Evolutionary conservation across 2,888 invertebrate genomes (phyloP).

Genomic region (Andrena dorsata): DNA sequence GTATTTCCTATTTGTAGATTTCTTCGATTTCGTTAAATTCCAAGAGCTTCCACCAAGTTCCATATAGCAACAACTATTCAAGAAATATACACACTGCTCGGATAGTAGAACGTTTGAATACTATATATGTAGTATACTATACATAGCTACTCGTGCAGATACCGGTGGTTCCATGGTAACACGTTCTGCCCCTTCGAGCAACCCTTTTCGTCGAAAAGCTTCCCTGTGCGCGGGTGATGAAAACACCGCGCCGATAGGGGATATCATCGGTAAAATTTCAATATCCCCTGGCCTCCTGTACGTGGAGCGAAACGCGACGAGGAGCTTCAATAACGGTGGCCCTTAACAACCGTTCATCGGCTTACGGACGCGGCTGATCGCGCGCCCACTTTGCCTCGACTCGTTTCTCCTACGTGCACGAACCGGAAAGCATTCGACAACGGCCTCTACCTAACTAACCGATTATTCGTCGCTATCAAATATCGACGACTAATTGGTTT

Average conservation of each 20-base stretch:
- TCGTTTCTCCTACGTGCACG: background rate
- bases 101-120: too few species aligned
- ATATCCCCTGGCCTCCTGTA: background rate
- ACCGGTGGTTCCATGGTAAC: background rate
- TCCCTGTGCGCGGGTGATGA: background rate
- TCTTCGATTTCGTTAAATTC: too few species aligned
- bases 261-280: slow-evolving; percentile 5
- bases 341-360: slow-evolving; percentile 18
- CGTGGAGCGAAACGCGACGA: slow-evolving; percentile 2
- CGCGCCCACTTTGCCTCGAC: slow-evolving; percentile 1
- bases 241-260: background rate
- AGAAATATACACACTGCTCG: too few species aligned
- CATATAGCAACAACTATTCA: too few species aligned
- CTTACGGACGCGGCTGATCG: slow-evolving; percentile 13
- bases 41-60: too few species aligned
- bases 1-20: too few species aligned
- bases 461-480: slow-evolving; percentile 62
- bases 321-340: slow-evolving; percentile 20
- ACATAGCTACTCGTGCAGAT: too few species aligned
- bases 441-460: slow-evolving; percentile 47
- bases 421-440: slow-evolving; percentile 7
- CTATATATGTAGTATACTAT: too few species aligned
- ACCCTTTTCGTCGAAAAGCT: background rate
- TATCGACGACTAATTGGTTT: slow-evolving; percentile 61
- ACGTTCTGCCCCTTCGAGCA: background rate